Percentiles rank a stretch among this genome's conserved stretches.
Evolutionary conservation across 2,797 vertebrate genomes (phyloP).

Genomic region (Poeciliopsis gracilis): DNA sequence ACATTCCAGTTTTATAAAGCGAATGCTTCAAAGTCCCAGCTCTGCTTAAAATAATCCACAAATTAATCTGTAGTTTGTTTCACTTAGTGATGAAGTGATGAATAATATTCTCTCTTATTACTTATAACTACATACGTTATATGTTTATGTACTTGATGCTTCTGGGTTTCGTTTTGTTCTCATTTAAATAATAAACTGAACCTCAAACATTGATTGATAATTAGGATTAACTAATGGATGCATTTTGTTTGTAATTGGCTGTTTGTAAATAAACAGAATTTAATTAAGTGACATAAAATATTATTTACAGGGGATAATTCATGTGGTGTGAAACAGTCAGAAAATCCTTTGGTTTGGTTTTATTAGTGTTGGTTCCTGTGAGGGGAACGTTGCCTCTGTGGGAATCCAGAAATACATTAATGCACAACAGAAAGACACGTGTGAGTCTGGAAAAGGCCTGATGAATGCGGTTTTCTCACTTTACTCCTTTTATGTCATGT

Average conservation of each 20-base stretch:
- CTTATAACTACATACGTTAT: too few relatives aligned
- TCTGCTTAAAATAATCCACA: too few relatives aligned
- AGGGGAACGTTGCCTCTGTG: neutral
- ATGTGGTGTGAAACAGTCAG: neutral
- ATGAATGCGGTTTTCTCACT: constrained; percentile 44
- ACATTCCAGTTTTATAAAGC: too few relatives aligned
- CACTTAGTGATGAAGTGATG: too few relatives aligned
- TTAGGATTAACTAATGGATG: neutral
- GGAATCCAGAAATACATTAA: constrained; percentile 7
- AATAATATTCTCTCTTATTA: too few relatives aligned
- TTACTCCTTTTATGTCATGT: constrained; percentile 35
- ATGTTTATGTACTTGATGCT: neutral
- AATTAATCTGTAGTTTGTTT: too few relatives aligned
- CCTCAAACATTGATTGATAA: neutral
- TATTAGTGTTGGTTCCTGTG: neutral
- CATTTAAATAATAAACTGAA: neutral
- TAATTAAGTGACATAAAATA: neutral
- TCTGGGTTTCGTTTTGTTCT: neutral
- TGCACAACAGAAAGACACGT: neutral
- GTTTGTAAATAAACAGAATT: neutral
- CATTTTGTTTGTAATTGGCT: too few relatives aligned
- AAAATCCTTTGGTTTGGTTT: neutral
- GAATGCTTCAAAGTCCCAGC: too few relatives aligned
- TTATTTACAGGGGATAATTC: neutral
- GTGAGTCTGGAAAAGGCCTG: constrained; percentile 51